Conservation (phyloP, 2,113 vertebrate genomes). For the Cyphomyrus plagiostoma region DNA sequence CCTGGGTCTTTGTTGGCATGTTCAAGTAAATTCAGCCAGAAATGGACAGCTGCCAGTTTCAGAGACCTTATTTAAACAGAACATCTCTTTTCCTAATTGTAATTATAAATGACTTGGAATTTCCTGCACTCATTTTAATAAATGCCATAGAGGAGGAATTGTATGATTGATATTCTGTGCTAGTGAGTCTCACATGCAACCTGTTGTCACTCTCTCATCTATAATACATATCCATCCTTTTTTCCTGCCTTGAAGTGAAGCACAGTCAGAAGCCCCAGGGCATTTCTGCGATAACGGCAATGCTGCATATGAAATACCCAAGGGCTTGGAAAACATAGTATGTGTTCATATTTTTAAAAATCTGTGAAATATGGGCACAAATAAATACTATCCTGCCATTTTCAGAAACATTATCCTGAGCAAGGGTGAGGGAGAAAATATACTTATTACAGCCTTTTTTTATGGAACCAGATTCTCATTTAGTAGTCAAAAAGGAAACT, state of each 20-base stretch:
- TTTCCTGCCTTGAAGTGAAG: neutral
- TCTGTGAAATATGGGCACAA: neutral
- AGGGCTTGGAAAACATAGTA: neutral
- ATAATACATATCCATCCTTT: neutral
- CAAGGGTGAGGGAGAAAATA: neutral
- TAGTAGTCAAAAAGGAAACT: neutral
- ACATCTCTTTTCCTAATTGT: neutral
- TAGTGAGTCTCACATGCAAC: neutral
- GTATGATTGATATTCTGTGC: neutral
- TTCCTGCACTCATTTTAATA: neutral
- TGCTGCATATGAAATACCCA: neutral
- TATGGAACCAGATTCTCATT: neutral
- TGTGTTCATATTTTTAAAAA: neutral
- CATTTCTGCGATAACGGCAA: neutral
- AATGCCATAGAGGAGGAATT: neutral
- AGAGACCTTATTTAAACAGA: neutral
- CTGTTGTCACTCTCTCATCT: neutral
- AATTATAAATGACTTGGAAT: neutral
- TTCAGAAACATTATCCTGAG: neutral
- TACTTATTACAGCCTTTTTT: neutral
- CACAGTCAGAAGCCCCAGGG: neutral
- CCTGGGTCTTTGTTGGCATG: neutral
- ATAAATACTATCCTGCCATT: neutral
- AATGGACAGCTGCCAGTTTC: neutral
- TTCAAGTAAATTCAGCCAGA: neutral